These are phyloP conservation scores for Elephas maximus DNA, from an alignment of 2,113 vertebrate genomes.

Conservation along the genomic window DNA sequence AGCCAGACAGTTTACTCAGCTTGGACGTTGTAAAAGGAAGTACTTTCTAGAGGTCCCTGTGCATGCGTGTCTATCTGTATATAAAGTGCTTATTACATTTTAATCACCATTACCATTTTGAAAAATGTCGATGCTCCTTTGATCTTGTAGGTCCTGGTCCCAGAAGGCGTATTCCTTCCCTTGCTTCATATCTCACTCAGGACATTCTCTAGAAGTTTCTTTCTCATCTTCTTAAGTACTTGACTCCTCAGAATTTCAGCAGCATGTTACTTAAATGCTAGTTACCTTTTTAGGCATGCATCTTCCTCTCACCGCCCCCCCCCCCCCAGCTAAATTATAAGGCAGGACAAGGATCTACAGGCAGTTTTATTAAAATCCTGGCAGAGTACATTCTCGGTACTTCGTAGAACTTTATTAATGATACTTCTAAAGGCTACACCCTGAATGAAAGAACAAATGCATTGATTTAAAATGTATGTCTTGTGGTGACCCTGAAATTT, in stretches of 20 bases:
- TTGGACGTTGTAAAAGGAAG: background rate
- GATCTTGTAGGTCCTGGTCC: background rate
- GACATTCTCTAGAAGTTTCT: slow-evolving; percentile 38
- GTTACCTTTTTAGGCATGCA: background rate
- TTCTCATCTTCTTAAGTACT: background rate
- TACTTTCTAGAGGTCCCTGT: background rate
- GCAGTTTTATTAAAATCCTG: background rate
- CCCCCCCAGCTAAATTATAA: background rate
- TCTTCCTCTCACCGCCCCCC: background rate
- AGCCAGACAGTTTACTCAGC: background rate
- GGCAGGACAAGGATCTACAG: background rate
- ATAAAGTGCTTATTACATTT: background rate
- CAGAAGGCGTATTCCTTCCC: background rate
- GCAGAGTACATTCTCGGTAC: background rate
- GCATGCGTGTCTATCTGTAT: accelerated
- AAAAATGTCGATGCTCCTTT: background rate
- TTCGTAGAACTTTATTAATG: slow-evolving; percentile 2
- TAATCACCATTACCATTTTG: background rate
- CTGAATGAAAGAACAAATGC: background rate
- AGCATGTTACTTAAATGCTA: background rate
- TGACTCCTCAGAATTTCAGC: slow-evolving; percentile 14
- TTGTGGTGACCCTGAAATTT: background rate
- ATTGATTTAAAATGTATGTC: background rate
- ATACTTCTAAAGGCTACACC: background rate
- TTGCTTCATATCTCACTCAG: background rate